Percentiles rank a stretch among this genome's conserved stretches.
These are phyloP conservation scores for Acyrthosiphon pisum DNA, from an alignment of 1,140 invertebrate genomes.

Conservation along the genomic window DNA sequence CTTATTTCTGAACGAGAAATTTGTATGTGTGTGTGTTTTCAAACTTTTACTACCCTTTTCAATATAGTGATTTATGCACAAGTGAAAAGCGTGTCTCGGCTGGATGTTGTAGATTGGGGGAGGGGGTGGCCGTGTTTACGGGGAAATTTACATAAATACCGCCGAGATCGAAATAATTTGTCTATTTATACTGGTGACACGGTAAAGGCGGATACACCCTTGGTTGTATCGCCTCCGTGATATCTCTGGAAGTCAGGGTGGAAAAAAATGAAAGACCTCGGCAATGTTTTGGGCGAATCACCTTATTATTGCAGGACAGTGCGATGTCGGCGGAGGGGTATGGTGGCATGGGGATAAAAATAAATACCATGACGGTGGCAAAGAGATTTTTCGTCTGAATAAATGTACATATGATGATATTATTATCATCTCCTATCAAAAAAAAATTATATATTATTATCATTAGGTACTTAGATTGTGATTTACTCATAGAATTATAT, in stretches of 20 bases:
- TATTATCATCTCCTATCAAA: background rate
- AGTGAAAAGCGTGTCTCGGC: background rate
- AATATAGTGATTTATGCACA: background rate
- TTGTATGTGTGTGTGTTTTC: background rate
- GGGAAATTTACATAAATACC: conserved; percentile 2
- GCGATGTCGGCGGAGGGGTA: too few species aligned
- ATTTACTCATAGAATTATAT: background rate
- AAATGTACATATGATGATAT: background rate
- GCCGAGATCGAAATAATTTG: conserved; percentile 10
- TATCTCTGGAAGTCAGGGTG: background rate
- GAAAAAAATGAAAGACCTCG: background rate
- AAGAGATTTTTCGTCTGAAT: background rate
- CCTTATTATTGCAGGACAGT: background rate
- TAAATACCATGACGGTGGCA: too few species aligned
- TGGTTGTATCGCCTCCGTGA: background rate
- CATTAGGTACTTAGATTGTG: background rate
- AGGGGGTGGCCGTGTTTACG: background rate
- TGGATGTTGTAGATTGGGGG: background rate
- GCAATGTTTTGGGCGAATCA: background rate
- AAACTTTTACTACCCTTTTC: background rate
- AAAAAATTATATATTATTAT: background rate
- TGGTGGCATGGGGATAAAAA: background rate
- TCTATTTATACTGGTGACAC: conserved; percentile 13
- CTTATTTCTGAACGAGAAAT: background rate
- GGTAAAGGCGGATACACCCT: conserved; percentile 33